Percentiles rank a stretch among this genome's conserved stretches.
These are phyloP conservation scores for Heteractis magnifica DNA, from an alignment of 92 coral and sea anemone genomes.

Conservation along the genomic window DNA sequence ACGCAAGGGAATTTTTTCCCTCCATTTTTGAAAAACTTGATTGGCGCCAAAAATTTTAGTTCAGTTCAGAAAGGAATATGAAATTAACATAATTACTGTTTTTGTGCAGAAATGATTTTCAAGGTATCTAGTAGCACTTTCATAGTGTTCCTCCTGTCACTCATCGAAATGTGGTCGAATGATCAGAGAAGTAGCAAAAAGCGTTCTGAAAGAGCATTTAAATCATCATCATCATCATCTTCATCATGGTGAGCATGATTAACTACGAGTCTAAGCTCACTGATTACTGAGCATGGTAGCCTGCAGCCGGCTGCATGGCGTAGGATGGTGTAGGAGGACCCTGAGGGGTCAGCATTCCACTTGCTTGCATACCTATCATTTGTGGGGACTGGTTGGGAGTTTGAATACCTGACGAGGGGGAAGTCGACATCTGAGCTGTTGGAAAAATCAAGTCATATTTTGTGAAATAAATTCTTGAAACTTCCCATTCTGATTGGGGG, in stretches of 20 bases:
- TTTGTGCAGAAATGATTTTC: background rate
- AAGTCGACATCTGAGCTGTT: conserved; percentile 60
- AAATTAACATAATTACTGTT: background rate
- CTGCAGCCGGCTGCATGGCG: conserved; percentile 91
- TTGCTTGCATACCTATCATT: conserved; percentile 59
- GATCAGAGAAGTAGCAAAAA: conserved; percentile 32
- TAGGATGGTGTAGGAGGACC: conserved; percentile 64
- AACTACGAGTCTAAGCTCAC: background rate
- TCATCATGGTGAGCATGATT: background rate
- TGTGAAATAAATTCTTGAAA: no score
- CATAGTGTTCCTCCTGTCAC: no score
- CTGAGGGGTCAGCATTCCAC: conserved; percentile 62
- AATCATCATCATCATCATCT: background rate
- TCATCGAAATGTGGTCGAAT: background rate
- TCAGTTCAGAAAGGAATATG: background rate
- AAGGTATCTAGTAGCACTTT: no score
- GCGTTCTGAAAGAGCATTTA: background rate
- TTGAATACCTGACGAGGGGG: conserved; percentile 50
- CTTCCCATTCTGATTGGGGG: conserved; percentile 6
- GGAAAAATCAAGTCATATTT: background rate
- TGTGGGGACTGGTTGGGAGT: conserved; percentile 56
- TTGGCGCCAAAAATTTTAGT: background rate
- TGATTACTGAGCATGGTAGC: conserved; percentile 70
- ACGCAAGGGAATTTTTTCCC: background rate
- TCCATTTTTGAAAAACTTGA: background rate